Evolutionary conservation across 2,888 invertebrate species (phyloP).

Genomic region (Isotomurus palustris): DNA sequence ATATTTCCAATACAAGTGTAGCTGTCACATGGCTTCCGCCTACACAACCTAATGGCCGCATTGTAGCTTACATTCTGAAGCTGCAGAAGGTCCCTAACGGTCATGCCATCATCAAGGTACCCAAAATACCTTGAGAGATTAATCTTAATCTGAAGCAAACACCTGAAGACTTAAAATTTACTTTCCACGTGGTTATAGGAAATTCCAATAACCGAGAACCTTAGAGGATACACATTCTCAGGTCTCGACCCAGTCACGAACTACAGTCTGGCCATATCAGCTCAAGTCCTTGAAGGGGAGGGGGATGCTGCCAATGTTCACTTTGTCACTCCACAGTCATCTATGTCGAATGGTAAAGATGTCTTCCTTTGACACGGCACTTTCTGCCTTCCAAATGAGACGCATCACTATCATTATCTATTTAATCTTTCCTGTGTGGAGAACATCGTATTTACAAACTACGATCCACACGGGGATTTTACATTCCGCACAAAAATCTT

Average conservation of each 20-base stretch:
- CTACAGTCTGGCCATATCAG: slow-evolving; percentile 42
- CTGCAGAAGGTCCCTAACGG: slow-evolving; percentile 35
- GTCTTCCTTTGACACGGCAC: neutral
- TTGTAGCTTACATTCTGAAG: slow-evolving; percentile 41
- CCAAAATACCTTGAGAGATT: neutral
- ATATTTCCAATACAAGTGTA: slow-evolving; percentile 43
- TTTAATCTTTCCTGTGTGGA: too few species aligned
- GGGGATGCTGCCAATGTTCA: slow-evolving; percentile 39
- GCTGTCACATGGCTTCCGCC: slow-evolving; percentile 45
- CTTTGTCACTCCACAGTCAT: slow-evolving; percentile 41
- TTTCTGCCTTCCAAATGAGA: neutral
- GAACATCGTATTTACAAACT: too few species aligned
- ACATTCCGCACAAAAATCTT: neutral
- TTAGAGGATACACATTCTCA: slow-evolving; percentile 43
- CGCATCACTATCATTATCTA: too few species aligned
- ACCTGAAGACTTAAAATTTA: neutral
- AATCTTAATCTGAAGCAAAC: neutral
- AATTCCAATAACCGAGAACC: slow-evolving; percentile 38
- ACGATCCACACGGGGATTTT: too few species aligned
- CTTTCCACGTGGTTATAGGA: too few species aligned
- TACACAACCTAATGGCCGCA: slow-evolving; percentile 40
- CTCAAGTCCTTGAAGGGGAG: slow-evolving; percentile 41
- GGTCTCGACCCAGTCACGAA: slow-evolving; percentile 43
- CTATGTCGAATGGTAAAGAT: slow-evolving; percentile 31
- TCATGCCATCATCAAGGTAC: slow-evolving; percentile 40